A percentile compares a stretch with the other conserved stretches of the same genome.
Evolutionary conservation across 2,113 vertebrate species (phyloP).

Genomic region (Siphamia tubifer): DNA sequence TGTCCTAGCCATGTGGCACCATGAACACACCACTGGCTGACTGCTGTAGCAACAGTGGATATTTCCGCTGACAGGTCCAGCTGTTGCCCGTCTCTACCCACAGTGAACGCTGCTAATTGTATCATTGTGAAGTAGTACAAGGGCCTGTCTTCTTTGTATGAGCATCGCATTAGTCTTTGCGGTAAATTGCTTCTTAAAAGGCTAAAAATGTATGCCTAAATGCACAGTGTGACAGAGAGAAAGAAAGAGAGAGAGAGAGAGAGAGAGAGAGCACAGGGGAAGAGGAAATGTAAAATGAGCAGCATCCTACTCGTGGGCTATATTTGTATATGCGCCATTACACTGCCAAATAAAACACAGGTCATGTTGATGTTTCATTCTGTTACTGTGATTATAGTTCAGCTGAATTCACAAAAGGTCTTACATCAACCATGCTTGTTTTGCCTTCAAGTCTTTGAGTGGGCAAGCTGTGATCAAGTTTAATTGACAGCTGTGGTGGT

Average conservation of each 20-base stretch:
- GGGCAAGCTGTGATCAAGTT: not conserved
- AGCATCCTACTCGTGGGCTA: not conserved
- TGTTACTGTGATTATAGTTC: not conserved
- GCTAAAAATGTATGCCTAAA: constrained; percentile 5
- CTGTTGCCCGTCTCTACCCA: constrained; percentile 23
- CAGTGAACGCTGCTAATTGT: constrained; percentile 10
- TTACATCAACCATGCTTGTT: not conserved
- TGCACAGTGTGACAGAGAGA: not conserved
- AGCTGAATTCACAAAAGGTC: not conserved
- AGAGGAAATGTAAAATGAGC: constrained; percentile 6
- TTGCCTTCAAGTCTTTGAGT: not conserved
- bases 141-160: not conserved
- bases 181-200: constrained; percentile 32
- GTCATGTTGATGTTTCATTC: not conserved
- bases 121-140: not conserved
- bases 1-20: not conserved
- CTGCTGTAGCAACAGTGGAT: not conserved
- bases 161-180: not conserved
- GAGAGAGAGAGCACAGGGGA: not conserved
- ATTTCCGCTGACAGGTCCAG: constrained; percentile 23
- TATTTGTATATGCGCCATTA: not conserved
- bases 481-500: not conserved
- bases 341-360: not conserved
- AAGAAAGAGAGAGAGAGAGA: no score
- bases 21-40: constrained; percentile 8